Percentiles rank a stretch among this genome's conserved stretches.
Evolutionary conservation across 2,797 vertebrate genomes (phyloP).

Genomic region (Lutra lutra): DNA sequence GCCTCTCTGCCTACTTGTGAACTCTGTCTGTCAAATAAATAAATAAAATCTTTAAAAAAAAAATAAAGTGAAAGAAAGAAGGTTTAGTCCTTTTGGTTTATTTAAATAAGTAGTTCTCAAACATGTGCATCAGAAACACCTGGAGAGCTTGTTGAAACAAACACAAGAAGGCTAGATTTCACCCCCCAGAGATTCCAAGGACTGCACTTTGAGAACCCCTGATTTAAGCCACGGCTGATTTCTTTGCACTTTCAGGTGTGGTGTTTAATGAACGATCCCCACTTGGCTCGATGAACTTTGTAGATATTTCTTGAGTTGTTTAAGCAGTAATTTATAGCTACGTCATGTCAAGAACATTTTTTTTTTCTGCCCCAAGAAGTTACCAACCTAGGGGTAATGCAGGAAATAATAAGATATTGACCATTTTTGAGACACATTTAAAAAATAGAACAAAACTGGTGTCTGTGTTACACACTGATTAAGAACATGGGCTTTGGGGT

Average conservation of each 20-base stretch:
- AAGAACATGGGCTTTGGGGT: not conserved
- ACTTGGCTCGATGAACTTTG: not conserved
- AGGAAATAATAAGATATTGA: not conserved
- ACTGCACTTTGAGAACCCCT: not conserved
- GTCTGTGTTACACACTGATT: not conserved
- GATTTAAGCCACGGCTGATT: not conserved
- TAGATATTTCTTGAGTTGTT: not conserved
- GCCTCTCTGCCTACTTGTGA: too few relatives aligned
- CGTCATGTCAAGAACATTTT: not conserved
- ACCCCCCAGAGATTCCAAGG: not conserved
- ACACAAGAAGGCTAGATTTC: not conserved
- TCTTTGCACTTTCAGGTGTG: not conserved
- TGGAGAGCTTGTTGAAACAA: not conserved
- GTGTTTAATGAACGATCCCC: not conserved
- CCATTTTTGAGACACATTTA: not conserved
- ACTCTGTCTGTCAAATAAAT: too few relatives aligned
- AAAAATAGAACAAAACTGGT: not conserved
- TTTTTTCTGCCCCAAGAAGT: slow-evolving; percentile 19
- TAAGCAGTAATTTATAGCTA: slow-evolving; percentile 5
- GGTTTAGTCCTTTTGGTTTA: not conserved
- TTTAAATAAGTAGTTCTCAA: not conserved
- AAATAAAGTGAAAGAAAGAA: slow-evolving; percentile 26
- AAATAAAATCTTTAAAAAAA: too few relatives aligned
- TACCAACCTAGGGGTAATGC: not conserved
- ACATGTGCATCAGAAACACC: not conserved